phyloP scores from a whole-genome alignment of 2,113 vertebrate species.

The Platysternon megacephalum region DNA sequence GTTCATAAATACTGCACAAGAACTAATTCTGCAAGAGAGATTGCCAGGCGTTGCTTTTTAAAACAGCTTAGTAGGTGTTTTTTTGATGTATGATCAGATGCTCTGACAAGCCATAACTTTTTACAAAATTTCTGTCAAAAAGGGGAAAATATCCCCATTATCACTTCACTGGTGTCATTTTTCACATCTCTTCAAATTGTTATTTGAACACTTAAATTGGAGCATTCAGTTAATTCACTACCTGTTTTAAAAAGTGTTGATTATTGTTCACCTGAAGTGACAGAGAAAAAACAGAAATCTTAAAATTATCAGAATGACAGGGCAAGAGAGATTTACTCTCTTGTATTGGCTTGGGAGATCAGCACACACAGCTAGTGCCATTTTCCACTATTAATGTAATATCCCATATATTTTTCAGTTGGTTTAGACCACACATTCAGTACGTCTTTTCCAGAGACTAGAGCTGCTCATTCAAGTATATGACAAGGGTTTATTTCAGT shows the following conservation, averaged over 20 bases:
- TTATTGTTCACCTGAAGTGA: background rate
- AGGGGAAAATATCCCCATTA: background rate
- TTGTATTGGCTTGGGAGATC: background rate
- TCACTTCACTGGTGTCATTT: background rate
- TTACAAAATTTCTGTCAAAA: background rate
- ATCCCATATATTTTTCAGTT: conserved; percentile 19
- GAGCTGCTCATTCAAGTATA: conserved; percentile 16
- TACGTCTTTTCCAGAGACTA: conserved; percentile 10
- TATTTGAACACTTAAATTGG: background rate
- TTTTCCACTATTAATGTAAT: conserved; percentile 24
- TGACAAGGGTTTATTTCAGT: conserved; percentile 64
- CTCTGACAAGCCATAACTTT: background rate
- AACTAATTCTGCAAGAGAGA: background rate
- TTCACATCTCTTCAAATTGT: background rate
- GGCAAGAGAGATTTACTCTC: background rate
- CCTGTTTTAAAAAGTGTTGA: background rate
- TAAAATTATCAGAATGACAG: background rate
- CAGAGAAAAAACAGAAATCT: background rate
- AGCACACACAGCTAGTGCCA: background rate
- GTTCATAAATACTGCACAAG: background rate
- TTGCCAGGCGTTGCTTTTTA: background rate
- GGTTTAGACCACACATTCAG: conserved; percentile 49
- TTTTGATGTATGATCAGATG: background rate
- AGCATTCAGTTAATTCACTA: background rate
- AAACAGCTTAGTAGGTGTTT: background rate